Evolutionary conservation across 92 coral and sea anemone species (phyloP).

Genomic region (Porites cylindrica): DNA sequence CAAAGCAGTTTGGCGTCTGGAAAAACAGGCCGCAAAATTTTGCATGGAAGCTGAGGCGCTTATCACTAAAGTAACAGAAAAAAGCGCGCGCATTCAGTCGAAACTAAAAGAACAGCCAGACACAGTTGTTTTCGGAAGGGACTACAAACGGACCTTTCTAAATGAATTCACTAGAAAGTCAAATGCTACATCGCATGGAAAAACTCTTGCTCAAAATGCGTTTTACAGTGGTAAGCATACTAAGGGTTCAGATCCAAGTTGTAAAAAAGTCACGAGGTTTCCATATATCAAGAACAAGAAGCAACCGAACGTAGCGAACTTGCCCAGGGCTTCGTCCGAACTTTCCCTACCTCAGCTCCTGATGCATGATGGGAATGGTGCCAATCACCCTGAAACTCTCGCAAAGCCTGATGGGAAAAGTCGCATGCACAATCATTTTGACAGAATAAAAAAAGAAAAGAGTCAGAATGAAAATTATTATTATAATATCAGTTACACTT

Average conservation of each 20-base stretch:
- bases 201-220: background rate
- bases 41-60: conserved; percentile 68
- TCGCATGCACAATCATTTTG: background rate
- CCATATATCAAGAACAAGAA: conserved; percentile 14
- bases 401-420: background rate
- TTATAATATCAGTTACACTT: background rate
- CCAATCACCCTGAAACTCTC: background rate
- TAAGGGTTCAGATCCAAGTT: background rate
- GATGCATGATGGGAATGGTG: background rate
- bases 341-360: conserved; percentile 11
- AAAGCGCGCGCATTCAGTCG: background rate
- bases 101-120: background rate
- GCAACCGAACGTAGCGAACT: background rate
- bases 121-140: background rate
- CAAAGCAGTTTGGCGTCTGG: conserved; percentile 37
- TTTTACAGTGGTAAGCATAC: background rate
- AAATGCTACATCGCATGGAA: background rate
- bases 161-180: background rate
- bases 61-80: conserved; percentile 36
- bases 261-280: conserved; percentile 8
- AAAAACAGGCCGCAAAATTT: conserved; percentile 60
- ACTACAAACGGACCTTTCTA: background rate
- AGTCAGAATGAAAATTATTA: background rate
- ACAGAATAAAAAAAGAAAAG: background rate
- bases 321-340: background rate